Evolutionary conservation across 2,113 vertebrate genomes (phyloP).

Genomic region (Ibidorhyncha struthersii): DNA sequence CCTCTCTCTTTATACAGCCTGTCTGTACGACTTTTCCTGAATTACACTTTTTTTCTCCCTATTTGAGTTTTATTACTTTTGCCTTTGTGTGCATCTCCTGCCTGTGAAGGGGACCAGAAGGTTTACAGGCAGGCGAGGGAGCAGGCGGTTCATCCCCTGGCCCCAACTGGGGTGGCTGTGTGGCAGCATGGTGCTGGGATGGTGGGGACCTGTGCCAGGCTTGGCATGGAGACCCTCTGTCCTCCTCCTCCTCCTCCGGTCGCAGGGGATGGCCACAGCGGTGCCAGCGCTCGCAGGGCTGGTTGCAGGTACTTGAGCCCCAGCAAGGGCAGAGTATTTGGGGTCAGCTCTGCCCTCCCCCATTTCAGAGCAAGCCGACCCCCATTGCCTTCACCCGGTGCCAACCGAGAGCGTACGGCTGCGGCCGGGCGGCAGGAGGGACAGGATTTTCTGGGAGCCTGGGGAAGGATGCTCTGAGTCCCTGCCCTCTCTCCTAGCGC

Average conservation of each 20-base stretch:
- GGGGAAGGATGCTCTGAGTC: background rate
- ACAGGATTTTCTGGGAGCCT: background rate
- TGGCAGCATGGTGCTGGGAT: background rate
- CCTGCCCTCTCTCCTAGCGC: background rate
- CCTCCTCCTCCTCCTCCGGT: no score
- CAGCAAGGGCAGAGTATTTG: background rate
- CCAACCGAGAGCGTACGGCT: rapidly evolving
- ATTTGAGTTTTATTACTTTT: background rate
- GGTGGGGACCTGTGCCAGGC: background rate
- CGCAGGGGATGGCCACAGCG: background rate
- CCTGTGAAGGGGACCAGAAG: background rate
- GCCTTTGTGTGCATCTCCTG: background rate
- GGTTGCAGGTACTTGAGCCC: background rate
- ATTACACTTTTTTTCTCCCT: background rate
- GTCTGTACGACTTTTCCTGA: background rate
- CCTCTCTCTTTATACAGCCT: background rate
- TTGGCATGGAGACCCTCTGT: background rate
- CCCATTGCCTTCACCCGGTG: rapidly evolving
- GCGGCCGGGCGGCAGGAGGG: background rate
- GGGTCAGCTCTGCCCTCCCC: background rate
- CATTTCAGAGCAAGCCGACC: background rate
- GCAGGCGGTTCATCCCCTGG: background rate
- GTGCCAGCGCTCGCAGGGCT: rapidly evolving
- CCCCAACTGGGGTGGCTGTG: background rate
- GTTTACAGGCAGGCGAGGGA: background rate